Evolutionary conservation across 2,888 invertebrate genomes (phyloP).

Genomic region (Lumbricus terrestris): DNA sequence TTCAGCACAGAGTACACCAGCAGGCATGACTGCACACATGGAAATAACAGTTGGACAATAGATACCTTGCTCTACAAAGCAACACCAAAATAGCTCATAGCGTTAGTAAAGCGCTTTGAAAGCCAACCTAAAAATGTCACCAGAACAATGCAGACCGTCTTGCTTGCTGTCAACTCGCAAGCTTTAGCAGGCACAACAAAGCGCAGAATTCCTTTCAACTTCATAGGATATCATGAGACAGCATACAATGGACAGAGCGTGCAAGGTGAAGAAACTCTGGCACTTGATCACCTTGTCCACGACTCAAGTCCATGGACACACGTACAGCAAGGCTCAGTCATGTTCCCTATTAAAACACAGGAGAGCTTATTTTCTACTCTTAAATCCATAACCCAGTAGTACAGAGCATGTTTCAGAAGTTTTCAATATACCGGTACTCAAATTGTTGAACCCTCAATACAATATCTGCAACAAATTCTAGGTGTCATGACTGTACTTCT

Average conservation of each 20-base stretch:
- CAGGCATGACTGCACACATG: conserved; percentile 3
- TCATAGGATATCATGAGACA: neutral
- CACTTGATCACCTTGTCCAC: neutral
- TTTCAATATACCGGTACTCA: too few relatives aligned
- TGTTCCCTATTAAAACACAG: neutral
- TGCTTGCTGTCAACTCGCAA: neutral
- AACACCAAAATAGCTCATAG: neutral
- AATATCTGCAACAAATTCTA: too few relatives aligned
- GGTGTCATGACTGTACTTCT: too few relatives aligned
- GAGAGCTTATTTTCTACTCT: neutral
- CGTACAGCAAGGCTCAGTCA: neutral
- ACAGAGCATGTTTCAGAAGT: too few relatives aligned
- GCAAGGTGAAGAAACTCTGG: neutral
- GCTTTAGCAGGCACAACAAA: neutral
- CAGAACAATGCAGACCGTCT: neutral
- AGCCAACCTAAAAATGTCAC: neutral
- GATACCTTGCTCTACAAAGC: neutral
- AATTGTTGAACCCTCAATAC: too few relatives aligned
- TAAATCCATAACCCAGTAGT: too few relatives aligned
- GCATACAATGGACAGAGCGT: neutral
- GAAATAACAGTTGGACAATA: neutral
- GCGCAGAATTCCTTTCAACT: neutral
- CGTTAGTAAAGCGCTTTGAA: neutral
- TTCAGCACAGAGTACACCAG: neutral
- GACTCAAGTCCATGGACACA: neutral